phyloP scores from a whole-genome alignment of 2,797 vertebrate species.

The Girardinus metallicus region DNA sequence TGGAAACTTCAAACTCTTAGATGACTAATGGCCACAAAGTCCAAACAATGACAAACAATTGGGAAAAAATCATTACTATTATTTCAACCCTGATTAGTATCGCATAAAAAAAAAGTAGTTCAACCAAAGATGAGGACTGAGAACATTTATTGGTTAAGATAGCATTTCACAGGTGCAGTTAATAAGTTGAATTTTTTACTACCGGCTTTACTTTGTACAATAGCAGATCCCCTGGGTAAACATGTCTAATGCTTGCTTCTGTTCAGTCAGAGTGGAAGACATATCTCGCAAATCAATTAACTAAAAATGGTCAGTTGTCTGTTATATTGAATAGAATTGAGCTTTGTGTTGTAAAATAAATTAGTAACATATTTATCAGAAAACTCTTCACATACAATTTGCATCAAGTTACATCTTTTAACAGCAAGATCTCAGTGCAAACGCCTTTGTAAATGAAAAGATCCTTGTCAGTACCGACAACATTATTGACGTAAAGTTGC shows the following conservation, averaged over 20 bases:
- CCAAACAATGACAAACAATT: background rate
- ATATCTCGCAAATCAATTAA: conserved; percentile 27
- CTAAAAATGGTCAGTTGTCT: conserved; percentile 48
- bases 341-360: conserved; percentile 90
- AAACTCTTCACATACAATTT: conserved; percentile 78
- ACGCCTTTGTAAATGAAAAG: conserved; percentile 87
- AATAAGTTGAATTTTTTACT: conserved; percentile 61
- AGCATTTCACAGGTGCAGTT: conserved; percentile 88
- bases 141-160: conserved; percentile 99
- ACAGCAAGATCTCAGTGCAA: conserved; percentile 92
- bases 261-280: conserved; percentile 42
- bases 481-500: conserved; percentile 47
- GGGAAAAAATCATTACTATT: background rate
- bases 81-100: background rate
- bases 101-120: conserved; percentile 25
- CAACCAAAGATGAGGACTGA: conserved; percentile 70
- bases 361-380: conserved; percentile 91
- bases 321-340: conserved; percentile 40
- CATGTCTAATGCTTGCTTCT: conserved; percentile 74
- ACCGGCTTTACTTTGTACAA: conserved; percentile 81
- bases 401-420: conserved; percentile 84
- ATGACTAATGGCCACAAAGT: background rate
- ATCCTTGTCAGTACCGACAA: conserved; percentile 81
- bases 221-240: conserved; percentile 90
- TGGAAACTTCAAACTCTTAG: background rate